Conservation (phyloP, 2,797 vertebrate genomes). For the Phalanger gymnotis region DNA sequence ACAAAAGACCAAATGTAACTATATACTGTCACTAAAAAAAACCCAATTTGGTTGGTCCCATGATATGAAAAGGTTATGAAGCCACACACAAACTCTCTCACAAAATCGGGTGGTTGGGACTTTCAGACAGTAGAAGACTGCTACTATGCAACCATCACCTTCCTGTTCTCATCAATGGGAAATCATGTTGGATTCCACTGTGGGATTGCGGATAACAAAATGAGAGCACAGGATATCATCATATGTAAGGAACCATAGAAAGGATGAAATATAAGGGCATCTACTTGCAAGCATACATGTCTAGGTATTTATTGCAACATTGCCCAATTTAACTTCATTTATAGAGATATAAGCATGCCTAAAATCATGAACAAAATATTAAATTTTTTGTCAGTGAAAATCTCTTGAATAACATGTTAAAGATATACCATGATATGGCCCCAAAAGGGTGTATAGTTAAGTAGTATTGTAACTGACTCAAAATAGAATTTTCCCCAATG, state of each 20-base stretch:
- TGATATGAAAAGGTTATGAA: neutral
- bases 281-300: neutral
- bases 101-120: neutral
- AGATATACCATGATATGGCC: neutral
- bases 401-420: slow-evolving; percentile 7
- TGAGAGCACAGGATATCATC: neutral
- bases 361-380: neutral
- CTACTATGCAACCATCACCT: neutral
- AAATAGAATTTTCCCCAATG: slow-evolving; percentile 55
- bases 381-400: slow-evolving; percentile 5
- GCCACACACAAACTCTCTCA: neutral
- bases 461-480: slow-evolving; percentile 51
- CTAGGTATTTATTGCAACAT: neutral
- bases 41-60: neutral
- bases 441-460: slow-evolving; percentile 49
- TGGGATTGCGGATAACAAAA: slow-evolving; percentile 13
- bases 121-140: neutral
- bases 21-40: neutral
- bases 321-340: neutral
- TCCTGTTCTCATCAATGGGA: neutral
- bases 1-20: neutral
- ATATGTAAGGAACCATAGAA: neutral
- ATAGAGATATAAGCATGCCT: slow-evolving; percentile 13
- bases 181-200: neutral
- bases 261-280: neutral